These are phyloP conservation scores for Esox lucius DNA, from an alignment of 2,797 vertebrate species.

Conservation along the genomic window DNA sequence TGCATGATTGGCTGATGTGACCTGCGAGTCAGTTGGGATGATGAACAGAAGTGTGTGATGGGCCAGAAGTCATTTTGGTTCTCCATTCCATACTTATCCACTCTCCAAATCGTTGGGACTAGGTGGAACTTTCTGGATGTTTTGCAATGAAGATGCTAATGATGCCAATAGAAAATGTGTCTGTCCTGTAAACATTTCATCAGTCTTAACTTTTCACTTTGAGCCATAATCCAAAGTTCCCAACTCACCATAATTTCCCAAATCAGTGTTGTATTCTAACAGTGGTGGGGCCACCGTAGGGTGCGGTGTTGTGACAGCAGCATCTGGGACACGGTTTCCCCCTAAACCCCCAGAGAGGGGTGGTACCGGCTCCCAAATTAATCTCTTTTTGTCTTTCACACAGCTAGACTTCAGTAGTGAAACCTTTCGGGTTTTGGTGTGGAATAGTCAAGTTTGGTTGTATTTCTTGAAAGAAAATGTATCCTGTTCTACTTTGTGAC, in stretches of 20 bases:
- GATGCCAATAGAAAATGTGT: neutral
- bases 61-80: neutral
- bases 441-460: neutral
- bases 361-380: slow-evolving; percentile 27
- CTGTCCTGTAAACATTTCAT: neutral
- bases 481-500: no score
- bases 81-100: neutral
- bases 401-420: slow-evolving; percentile 4
- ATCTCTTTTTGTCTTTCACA: slow-evolving; percentile 23
- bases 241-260: slow-evolving; percentile 5
- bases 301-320: slow-evolving; percentile 15
- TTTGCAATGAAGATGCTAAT: neutral
- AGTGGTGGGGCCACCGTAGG: neutral
- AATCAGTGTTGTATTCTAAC: neutral
- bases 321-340: slow-evolving; percentile 29
- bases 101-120: slow-evolving; percentile 7
- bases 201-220: neutral
- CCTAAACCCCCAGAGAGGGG: slow-evolving; percentile 1
- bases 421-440: neutral
- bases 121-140: neutral
- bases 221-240: slow-evolving; percentile 7
- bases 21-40: slow-evolving; percentile 21
- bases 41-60: slow-evolving; percentile 29
- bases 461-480: no score
- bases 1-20: slow-evolving; percentile 42